phyloP scores from a whole-genome alignment of 2,888 invertebrate species.

The Homarus gammarus region DNA sequence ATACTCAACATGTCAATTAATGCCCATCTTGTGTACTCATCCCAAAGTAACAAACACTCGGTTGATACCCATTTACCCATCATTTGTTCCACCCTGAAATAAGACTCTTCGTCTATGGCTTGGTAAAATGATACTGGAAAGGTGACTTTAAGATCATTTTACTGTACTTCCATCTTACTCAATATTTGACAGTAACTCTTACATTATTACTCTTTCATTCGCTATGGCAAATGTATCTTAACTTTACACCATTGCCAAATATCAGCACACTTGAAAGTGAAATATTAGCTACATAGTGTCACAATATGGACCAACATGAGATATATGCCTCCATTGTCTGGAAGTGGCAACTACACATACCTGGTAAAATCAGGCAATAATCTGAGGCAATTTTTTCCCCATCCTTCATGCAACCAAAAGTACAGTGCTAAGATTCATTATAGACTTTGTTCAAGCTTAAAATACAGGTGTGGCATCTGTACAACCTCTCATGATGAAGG shows the following conservation, averaged over 20 bases:
- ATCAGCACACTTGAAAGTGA: constrained; percentile 49
- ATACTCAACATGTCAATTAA: background rate
- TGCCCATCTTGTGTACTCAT: background rate
- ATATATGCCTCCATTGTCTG: constrained; percentile 25
- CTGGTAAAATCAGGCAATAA: constrained; percentile 27
- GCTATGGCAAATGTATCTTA: background rate
- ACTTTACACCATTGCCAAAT: constrained; percentile 37
- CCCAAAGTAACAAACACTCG: background rate
- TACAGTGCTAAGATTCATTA: background rate
- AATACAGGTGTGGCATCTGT: background rate
- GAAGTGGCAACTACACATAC: constrained; percentile 16
- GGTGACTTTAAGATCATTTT: background rate
- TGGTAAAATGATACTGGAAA: background rate
- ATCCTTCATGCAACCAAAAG: background rate
- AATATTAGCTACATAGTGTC: constrained; percentile 33
- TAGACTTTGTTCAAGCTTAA: constrained; percentile 5
- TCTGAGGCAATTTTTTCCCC: background rate
- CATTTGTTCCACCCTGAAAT: background rate
- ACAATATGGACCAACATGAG: constrained; percentile 52
- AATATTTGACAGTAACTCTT: background rate
- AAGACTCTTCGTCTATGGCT: background rate
- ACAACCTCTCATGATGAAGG: background rate
- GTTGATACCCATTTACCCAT: background rate
- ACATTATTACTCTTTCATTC: constrained; percentile 1
- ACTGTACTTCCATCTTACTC: background rate